Percentiles rank a stretch among this genome's conserved stretches.
Evolutionary conservation across 2,888 invertebrate species (phyloP).

Genomic region (Eupithecia dodoneata): DNA sequence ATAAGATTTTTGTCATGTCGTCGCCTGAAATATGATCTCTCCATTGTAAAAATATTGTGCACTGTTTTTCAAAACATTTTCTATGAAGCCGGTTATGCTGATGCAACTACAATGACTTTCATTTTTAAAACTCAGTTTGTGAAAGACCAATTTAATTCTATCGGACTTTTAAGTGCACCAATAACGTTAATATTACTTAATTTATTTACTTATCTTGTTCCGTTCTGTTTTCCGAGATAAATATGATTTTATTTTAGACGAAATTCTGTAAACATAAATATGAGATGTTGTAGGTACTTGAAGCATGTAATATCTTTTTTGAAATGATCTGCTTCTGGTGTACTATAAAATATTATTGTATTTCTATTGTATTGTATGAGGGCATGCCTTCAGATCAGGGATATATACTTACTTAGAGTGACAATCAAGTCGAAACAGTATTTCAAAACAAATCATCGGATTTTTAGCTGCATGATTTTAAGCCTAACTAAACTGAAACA

Average conservation of each 20-base stretch:
- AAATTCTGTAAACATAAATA: not conserved
- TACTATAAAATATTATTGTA: no score
- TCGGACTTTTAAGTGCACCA: not conserved
- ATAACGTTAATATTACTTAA: not conserved
- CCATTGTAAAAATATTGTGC: not conserved
- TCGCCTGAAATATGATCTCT: not conserved
- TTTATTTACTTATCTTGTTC: not conserved
- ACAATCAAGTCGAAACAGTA: not conserved
- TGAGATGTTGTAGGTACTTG: no score
- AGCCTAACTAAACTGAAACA: not conserved
- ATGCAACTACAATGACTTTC: not conserved
- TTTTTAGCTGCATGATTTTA: not conserved
- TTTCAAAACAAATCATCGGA: not conserved
- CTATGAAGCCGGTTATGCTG: not conserved
- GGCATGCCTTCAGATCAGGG: not conserved
- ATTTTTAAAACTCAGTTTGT: not conserved
- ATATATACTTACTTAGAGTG: not conserved
- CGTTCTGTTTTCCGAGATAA: not conserved
- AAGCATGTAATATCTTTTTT: no score
- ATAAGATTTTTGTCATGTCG: conserved; percentile 25
- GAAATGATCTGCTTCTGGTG: no score
- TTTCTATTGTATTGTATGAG: no score
- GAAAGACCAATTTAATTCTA: not conserved
- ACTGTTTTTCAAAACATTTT: not conserved
- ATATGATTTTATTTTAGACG: not conserved